Conservation (phyloP, 2,797 vertebrate genomes). For the Sylvia borin region DNA sequence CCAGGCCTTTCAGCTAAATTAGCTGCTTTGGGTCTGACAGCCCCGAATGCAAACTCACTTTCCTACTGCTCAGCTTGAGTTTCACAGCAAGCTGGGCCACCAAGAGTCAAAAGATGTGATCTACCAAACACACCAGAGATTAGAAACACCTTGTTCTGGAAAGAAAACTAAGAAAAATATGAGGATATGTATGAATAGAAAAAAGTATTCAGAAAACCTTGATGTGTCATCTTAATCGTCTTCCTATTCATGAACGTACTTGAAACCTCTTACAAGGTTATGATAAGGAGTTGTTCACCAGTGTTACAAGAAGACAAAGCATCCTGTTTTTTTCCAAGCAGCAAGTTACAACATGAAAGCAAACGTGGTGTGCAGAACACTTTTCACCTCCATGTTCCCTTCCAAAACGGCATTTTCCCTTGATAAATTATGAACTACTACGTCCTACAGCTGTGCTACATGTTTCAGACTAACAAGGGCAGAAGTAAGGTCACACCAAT, state of each 20-base stretch:
- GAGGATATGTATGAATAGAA: background rate
- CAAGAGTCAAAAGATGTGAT: conserved; percentile 1
- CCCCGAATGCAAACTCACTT: background rate
- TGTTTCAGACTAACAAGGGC: conserved; percentile 40
- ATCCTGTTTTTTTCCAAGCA: conserved; percentile 3
- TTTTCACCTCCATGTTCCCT: conserved; percentile 37
- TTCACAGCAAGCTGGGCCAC: background rate
- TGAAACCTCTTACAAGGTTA: conserved; percentile 47
- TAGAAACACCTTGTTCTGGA: conserved; percentile 6
- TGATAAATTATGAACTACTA: conserved; percentile 53
- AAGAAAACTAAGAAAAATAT: conserved; percentile 8
- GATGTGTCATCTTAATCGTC: conserved; percentile 47
- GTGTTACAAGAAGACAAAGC: conserved; percentile 45
- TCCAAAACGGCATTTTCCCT: conserved; percentile 48
- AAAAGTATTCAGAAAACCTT: conserved; percentile 30
- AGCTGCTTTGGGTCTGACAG: background rate
- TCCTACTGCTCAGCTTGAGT: background rate
- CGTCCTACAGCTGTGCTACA: conserved; percentile 55
- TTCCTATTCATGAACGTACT: conserved; percentile 24
- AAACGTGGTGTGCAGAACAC: background rate
- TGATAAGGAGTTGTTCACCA: conserved; percentile 27
- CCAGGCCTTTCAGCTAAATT: background rate
- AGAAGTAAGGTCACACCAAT: conserved; percentile 8
- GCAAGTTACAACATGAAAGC: conserved; percentile 29
- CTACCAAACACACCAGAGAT: background rate